Evolutionary conservation across 2,888 invertebrate genomes (phyloP).

Genomic region (Callimorpha dominula): DNA sequence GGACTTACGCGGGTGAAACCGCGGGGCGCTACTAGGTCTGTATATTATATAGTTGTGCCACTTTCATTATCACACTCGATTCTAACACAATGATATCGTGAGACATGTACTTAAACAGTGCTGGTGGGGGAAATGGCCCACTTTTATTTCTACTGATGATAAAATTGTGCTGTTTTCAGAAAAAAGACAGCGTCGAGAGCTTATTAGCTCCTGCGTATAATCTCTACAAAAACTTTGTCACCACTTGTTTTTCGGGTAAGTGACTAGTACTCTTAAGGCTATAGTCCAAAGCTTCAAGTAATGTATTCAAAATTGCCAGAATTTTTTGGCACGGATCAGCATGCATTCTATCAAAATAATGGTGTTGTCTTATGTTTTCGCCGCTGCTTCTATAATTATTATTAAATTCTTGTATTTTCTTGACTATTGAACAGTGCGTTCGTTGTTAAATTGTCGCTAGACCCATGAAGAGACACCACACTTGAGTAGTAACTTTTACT

Average conservation of each 20-base stretch:
- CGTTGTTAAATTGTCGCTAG: neutral
- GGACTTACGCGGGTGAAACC: too few relatives aligned
- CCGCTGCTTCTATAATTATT: neutral
- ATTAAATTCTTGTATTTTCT: neutral
- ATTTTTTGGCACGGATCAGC: too few relatives aligned
- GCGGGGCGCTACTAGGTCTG: too few relatives aligned
- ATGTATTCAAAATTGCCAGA: neutral
- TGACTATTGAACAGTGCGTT: neutral
- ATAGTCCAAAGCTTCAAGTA: neutral
- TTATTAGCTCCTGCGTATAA: slow-evolving; percentile 69
- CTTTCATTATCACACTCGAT: neutral
- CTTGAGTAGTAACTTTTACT: neutral
- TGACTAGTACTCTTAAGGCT: neutral
- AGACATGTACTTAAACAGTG: neutral
- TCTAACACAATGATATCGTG: neutral
- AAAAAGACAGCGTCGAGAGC: slow-evolving; percentile 71
- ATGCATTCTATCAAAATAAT: too few relatives aligned
- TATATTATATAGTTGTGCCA: slow-evolving; percentile 3
- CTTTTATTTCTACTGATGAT: slow-evolving; percentile 12
- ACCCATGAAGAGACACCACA: neutral
- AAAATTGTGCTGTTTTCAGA: slow-evolving; percentile 56
- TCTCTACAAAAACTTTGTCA: slow-evolving; percentile 72
- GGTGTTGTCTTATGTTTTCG: neutral
- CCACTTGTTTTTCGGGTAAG: slow-evolving; percentile 78
- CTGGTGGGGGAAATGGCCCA: slow-evolving; percentile 16